Conservation (phyloP, 2,113 vertebrate genomes). For the Gallinago paraguaiae region DNA sequence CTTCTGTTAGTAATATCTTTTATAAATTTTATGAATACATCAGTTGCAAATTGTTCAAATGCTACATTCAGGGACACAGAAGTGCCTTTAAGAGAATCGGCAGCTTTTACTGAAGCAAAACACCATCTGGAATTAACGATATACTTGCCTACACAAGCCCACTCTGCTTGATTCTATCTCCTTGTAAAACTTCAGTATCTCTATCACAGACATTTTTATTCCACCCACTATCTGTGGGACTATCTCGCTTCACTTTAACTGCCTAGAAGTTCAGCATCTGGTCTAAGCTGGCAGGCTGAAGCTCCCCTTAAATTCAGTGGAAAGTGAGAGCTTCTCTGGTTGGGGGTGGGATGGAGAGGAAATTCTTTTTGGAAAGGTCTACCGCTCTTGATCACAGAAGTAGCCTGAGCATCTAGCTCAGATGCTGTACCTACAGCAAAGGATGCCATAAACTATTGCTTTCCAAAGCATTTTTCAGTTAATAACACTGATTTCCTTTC, state of each 20-base stretch:
- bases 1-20: neutral
- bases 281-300: neutral
- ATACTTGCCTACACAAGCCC: slow-evolving; percentile 43
- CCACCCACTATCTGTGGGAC: slow-evolving; percentile 40
- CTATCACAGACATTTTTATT: slow-evolving; percentile 9
- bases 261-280: neutral
- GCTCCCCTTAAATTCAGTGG: neutral
- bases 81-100: slow-evolving; percentile 45
- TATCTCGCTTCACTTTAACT: neutral
- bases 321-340: neutral
- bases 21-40: neutral
- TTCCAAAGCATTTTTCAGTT: neutral
- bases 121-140: slow-evolving; percentile 44
- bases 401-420: neutral
- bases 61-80: neutral
- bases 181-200: slow-evolving; percentile 17
- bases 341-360: neutral
- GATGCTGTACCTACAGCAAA: neutral
- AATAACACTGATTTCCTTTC: neutral
- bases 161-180: slow-evolving; percentile 5
- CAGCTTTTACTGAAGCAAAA: slow-evolving; percentile 40
- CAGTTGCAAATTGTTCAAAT: neutral
- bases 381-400: neutral
- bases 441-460: neutral
- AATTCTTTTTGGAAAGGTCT: neutral